Evolutionary conservation across 2,113 vertebrate genomes (phyloP), one percentile per base, ranked within the genome.

Genomic region (Megaptera novaeangliae): DNA sequence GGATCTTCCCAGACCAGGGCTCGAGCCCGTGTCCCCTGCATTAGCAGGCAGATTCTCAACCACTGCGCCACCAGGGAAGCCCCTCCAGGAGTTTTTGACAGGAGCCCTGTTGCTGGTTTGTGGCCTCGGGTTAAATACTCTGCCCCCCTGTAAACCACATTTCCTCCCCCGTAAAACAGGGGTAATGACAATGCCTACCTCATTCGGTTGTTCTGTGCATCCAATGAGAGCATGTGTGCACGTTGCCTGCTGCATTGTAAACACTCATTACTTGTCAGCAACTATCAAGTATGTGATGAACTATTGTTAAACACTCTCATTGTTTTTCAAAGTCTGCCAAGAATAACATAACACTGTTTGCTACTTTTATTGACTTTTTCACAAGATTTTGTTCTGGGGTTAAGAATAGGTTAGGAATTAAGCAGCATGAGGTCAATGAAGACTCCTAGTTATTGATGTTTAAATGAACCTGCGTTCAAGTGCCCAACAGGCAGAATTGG

Each of bases 291-390:
- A 68, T 57, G 83, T 77, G 92, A 96, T 98, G 95, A 95, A 95
- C 94, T 63, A 96, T 95, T 97, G 94, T 97, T 96, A 97, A 88
- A 92, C 36, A 36, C 63, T 78, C 91, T 95, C 90, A 95, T 95
- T 97, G 96, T 97, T 96, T 93, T 71, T 68, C 69, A 72, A 96
- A 97, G 95, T 93, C 86, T 74, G 63, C 96, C 94, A 97, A 97
- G 90, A 96, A 96, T 91, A 97, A 96, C 88, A 80, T 75, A 94
- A 90, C 87, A 85, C 83, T 96, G 89, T 97, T 98, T 81, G 92
- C 94, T 92, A 83, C 97, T 98, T 97, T 96, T 96, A 97, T 96
- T 96, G 97, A 97, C 89, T 97, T 96, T 97, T 97, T 92, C 59
- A 10, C 84, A 29, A 86, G 80, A 71, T 95, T 97, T 94, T 96